Evolutionary conservation across 2,888 invertebrate genomes (phyloP).

Genomic region (Chloroclysta siterata): DNA sequence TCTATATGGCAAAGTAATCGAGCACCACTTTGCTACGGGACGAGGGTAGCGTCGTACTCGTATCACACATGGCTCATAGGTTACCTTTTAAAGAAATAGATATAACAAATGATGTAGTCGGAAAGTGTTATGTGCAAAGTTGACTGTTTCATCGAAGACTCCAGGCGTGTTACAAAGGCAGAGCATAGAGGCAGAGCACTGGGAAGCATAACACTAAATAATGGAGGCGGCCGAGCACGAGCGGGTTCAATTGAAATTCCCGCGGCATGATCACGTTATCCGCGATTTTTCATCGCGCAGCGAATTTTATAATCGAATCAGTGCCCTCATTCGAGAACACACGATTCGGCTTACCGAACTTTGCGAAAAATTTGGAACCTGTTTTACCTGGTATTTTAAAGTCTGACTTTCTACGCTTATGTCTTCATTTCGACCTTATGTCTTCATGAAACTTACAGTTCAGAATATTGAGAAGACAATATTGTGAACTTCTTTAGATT

Average conservation of each 20-base stretch:
- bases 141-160: too few relatives aligned
- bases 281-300: constrained; percentile 35
- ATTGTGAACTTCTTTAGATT: background rate
- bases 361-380: background rate
- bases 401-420: background rate
- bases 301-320: constrained; percentile 36
- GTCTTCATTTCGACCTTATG: too few relatives aligned
- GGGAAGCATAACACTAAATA: constrained; percentile 24
- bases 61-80: too few relatives aligned
- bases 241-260: constrained; percentile 35
- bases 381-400: background rate
- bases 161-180: too few relatives aligned
- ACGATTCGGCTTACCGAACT: background rate
- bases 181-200: too few relatives aligned
- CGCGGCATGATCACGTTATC: constrained; percentile 24
- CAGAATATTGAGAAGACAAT: too few relatives aligned
- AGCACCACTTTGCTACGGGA: too few relatives aligned
- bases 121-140: background rate
- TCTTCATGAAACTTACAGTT: too few relatives aligned
- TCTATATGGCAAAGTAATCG: too few relatives aligned
- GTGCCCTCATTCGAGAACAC: constrained; percentile 2
- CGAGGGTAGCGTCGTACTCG: too few relatives aligned
- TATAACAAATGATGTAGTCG: background rate
- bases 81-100: too few relatives aligned
- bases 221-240: constrained; percentile 19